Evolutionary conservation across 1,140 invertebrate species (phyloP), one percentile per base, ranked within the genome.

Genomic region (Pseudobourletiella spinata): DNA sequence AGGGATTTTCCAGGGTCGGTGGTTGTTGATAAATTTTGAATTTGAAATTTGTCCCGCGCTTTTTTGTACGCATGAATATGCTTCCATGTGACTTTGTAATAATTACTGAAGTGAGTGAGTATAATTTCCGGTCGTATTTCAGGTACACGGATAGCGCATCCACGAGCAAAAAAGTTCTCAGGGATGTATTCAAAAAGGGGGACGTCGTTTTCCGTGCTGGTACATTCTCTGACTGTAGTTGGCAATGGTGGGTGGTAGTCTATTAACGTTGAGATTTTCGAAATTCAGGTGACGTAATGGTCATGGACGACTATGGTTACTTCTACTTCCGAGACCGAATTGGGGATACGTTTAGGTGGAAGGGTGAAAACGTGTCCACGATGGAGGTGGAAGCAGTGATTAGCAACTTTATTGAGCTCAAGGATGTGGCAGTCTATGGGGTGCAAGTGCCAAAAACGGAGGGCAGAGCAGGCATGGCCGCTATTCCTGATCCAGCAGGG

Each of bases 381-480:
- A 89, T 88, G 3, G 96, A 99, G 80, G 88, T 99, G 2, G 96
- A 99, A 77, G 89, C 85, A 2, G 83, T 93, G 57, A 82, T 99
- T 0, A 95, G 91, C 64, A 89, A 90, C 73, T 74, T 91, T 25
- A 78, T 88, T 16, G 81, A 84, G 57, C 88, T 57, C n/a, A 63
- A 25, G 70, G 95, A 98, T 75, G 89, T 86, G 52, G 86, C 95
- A 28, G 92, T 97, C 6, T 91, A 88, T 70, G 88, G 88, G 8
- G 86, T 90, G 1, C 80, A 86, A 48, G 32, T 88, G 65, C 83
- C 85, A 65, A 82, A 88, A 54, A 80, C 82, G 55, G 95, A 98
- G 77, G 95, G 95, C 1, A 79, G 85, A 62, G 94, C 94, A n/a
- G 95, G 95, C n/a, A 98, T 98, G 95, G 91, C 88, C 25, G 91